Evolutionary conservation across 2,888 invertebrate genomes (phyloP), one percentile per base, ranked within the genome.

Genomic region (Periphyllus acericola): DNA sequence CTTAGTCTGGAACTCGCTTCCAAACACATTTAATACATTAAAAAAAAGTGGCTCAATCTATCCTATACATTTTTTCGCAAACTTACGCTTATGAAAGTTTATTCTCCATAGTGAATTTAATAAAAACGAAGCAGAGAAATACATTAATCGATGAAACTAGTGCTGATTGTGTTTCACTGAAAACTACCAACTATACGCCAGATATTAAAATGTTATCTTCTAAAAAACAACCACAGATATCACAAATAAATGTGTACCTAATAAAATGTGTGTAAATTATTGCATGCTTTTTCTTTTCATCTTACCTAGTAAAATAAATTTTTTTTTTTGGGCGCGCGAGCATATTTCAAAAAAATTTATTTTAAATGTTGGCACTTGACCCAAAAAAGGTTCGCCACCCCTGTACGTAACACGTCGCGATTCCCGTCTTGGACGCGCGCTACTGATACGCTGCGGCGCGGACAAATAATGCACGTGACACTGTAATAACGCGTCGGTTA

Each of bases 141-240:
- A 36, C 72, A 34, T 83, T 83, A 36, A 74, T n/a, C 55, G 74
- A 83, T 74, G 83, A 74, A 83, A 74, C 74, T 36, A 74, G 74
- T 74, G 74, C 83, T 83, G 83, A 55, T 83, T 83, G 83, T 83
- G 55, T 83, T 83, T 83, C 83, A 83, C 55, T 83, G 21, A 83
- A 83, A 83, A 71, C 46, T 71, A 81, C 68, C 40, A 81, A 81
- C 46, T 81, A 71, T 32, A 81, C 78, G 52, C 78, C 78, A 78
- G 78, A 55, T 55, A 78, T 78, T 78, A 78, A 78, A 78, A 78
- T 78, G 21, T 78, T 36, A 78, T 78, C 76, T 76, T 76, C 29
- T 76, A 76, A 76, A 76, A 76, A 76, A 52, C 76, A 76, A 76
- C 52, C 52, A 29, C 76, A 76, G 46, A 76, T 29, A 76, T 76